Percentiles rank a stretch among this genome's conserved stretches.
Evolutionary conservation across 2,888 invertebrate genomes (phyloP).

Genomic region (Cynaeus angustus): DNA sequence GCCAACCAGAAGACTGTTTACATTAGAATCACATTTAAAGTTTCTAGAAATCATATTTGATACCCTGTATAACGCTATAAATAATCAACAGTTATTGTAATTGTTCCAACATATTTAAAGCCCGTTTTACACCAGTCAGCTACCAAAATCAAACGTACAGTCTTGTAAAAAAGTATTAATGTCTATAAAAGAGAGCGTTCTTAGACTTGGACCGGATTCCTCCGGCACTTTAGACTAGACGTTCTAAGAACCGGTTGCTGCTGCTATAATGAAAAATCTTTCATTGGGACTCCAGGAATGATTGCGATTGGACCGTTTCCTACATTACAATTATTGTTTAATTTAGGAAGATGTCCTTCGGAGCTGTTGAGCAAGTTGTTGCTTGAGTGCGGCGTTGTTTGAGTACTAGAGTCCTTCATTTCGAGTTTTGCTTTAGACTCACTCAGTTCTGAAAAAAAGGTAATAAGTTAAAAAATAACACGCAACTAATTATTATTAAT

Average conservation of each 20-base stretch:
- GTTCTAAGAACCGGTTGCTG: constrained; percentile 61
- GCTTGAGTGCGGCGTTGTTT: constrained; percentile 64
- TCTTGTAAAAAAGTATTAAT: constrained; percentile 22
- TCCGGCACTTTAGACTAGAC: constrained; percentile 67
- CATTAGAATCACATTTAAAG: constrained; percentile 39
- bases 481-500: too few species aligned
- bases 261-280: constrained; percentile 69
- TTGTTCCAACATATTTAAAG: constrained; percentile 26
- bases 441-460: constrained; percentile 46
- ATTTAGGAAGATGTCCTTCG: constrained; percentile 64
- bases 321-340: constrained; percentile 69
- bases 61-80: constrained; percentile 49
- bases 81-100: constrained; percentile 46
- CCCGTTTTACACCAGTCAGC: constrained; percentile 33
- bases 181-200: not conserved
- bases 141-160: constrained; percentile 37
- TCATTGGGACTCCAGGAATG: constrained; percentile 63
- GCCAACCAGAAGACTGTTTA: constrained; percentile 48
- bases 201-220: constrained; percentile 69
- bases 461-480: too few species aligned
- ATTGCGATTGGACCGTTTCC: constrained; percentile 67
- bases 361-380: constrained; percentile 60
- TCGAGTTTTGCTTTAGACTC: constrained; percentile 60
- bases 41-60: constrained; percentile 25
- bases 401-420: constrained; percentile 67